Evolutionary conservation across 2,888 invertebrate genomes (phyloP), one percentile per base, ranked within the genome.

Genomic region (Nymphalis c-album): DNA sequence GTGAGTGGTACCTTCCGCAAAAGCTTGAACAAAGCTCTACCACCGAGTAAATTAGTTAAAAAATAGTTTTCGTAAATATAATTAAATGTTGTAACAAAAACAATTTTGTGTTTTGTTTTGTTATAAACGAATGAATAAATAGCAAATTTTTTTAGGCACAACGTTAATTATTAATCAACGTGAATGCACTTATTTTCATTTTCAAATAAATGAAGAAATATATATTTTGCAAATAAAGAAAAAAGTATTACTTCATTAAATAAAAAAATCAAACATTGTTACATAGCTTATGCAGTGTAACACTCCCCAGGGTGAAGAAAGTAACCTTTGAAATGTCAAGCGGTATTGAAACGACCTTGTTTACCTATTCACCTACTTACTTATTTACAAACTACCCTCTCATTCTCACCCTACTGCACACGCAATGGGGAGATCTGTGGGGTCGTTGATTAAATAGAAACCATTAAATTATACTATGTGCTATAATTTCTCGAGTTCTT

Each of bases 371-470:
- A 66, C 65, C 55, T 35, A 61, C 55, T 61, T 51, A 20, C 18
- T 66, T 66, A 66, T 66, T 66, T 66, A 66, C 35, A 60, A 57
- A 40, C 53, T 35, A 47, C 53, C 65, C 46, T 47, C 65, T 66
- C 60, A 10, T 60, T 46, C 47, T 53, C 35, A 46, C 60, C 65
- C 60, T 47, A 48, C 40, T 47, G 17, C 17, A 26, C 53, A 60
- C 22, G n/a, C 16, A 45, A 45, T 60, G 35, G 35, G 57, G 18
- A 59, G 47, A 35, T 35, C 13, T 65, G 31, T 58, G 60, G 61
- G 60, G 60, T 20, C 17, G 46, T 48, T 20, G 46, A 53, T 40
- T 40, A 40, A 55, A 55, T 60, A 40, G 53, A 40, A 58, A 40
- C 58, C 31, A 13, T 53, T 40, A 55, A 60, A 60, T 60, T 31